phyloP scores from a whole-genome alignment of 2,797 vertebrate genomes.

The Danio tinwini region DNA sequence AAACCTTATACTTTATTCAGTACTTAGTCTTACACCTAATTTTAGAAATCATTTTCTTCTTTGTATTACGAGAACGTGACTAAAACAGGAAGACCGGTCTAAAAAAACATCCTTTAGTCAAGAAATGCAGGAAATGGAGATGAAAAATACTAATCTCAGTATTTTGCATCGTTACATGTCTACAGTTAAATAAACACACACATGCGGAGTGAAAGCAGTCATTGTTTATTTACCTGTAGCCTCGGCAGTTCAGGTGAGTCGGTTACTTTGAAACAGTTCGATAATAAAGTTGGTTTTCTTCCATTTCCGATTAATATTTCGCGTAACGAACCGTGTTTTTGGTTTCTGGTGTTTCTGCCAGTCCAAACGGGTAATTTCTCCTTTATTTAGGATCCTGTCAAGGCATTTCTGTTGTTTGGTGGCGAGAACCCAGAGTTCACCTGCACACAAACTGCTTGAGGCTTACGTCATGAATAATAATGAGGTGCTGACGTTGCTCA shows the following conservation, averaged over 20 bases:
- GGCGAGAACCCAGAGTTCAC: constrained; percentile 24
- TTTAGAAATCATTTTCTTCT: not conserved
- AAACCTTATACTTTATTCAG: not conserved
- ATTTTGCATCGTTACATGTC: no score
- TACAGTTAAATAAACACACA: not conserved
- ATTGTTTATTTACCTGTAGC: constrained; percentile 10
- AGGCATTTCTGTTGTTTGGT: not conserved
- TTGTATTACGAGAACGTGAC: not conserved
- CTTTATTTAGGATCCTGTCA: not conserved
- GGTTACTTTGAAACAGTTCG: constrained; percentile 19
- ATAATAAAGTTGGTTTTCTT: constrained; percentile 10
- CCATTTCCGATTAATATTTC: constrained; percentile 4
- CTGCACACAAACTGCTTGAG: constrained; percentile 26
- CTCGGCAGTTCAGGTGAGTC: constrained; percentile 15
- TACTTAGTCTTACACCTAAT: not conserved
- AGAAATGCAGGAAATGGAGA: not conserved
- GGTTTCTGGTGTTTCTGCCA: not conserved
- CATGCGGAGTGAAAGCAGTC: no score
- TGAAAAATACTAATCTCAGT: not conserved
- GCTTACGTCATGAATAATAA: constrained; percentile 26
- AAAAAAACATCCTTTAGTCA: not conserved
- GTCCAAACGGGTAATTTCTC: not conserved
- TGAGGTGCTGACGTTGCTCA: not conserved
- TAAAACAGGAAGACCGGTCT: not conserved
- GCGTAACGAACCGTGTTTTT: not conserved